Base-by-base conservation (phyloP, 2,797 vertebrate species). In the Mycteria americana region DNA sequence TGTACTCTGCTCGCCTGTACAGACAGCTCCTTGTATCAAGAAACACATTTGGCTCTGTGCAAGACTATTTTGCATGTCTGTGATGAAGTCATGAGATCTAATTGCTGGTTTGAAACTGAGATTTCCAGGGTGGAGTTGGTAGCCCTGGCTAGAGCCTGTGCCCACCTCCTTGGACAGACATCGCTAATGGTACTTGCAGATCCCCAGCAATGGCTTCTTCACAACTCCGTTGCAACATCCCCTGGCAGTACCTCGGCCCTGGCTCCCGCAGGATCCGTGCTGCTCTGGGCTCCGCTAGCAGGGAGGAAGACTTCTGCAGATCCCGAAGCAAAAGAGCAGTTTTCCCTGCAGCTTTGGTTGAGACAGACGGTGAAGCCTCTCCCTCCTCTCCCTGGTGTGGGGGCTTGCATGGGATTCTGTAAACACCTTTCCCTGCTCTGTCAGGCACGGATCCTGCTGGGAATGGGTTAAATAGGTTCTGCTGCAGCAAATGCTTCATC, bases 401-500 rank as follows among this genome's bases (percentile, higher is more conserved):
- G 15, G 22, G 27, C 63, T 54, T 1, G 2, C 13, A 1, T 1
- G 62, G 41, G n/a, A 2, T 21, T 27, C 64, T 12, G 16, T 8
- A 13, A 37, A 13, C 4, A 27, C 54, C 74, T 37, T 18, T 43
- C 28, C 45, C 43, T 18, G 80, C 53, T 7, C 1, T 0, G 2
- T 6, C 10, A 1, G 53, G 11, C 41, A 30, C 0, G 1, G 43
- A 7, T 33, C 43, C 51, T 80, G 85, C 85, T 64, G 89, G 75
- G 92, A 93, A 91, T 0, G 95, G 91, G 95, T 93, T 96, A 95
- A 92, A 5, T 19, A 7, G 72, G 72, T 62, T 85, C 57, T 94
- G 92, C 74, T 59, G 3, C 57, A 88, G 92, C 82, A 24, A 63
- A 59, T 14, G 76, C 82, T 65, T 35, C 51, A 4, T 27, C 28